Conservation (phyloP, 2,888 invertebrate genomes). For the Nasonovia ribisnigri region DNA sequence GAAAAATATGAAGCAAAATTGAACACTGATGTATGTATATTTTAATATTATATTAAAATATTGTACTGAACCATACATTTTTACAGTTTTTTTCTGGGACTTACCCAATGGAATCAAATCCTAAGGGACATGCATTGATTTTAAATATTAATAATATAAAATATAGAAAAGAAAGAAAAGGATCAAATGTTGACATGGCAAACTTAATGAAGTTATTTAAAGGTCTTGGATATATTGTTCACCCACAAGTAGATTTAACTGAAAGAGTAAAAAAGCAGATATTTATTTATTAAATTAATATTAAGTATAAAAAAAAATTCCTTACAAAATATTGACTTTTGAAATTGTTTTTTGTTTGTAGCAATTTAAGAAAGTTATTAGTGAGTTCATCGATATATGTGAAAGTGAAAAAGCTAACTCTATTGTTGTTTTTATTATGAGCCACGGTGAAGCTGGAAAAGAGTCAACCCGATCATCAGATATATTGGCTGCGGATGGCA, state of each 20-base stretch:
- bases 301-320: background rate
- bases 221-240: slow-evolving; percentile 64
- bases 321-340: background rate
- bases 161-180: slow-evolving; percentile 34
- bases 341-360: slow-evolving; percentile 43
- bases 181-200: slow-evolving; percentile 64
- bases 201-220: slow-evolving; percentile 63
- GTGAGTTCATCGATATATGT: slow-evolving; percentile 42
- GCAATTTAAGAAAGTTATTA: slow-evolving; percentile 58
- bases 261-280: slow-evolving; percentile 45
- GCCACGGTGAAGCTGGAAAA: slow-evolving; percentile 64
- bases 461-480: slow-evolving; percentile 67
- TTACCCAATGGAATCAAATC: slow-evolving; percentile 66
- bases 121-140: slow-evolving; percentile 65
- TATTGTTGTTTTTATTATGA: slow-evolving; percentile 66
- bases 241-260: slow-evolving; percentile 41
- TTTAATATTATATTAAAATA: background rate
- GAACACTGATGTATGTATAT: slow-evolving; percentile 48
- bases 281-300: background rate
- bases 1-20: slow-evolving; percentile 43
- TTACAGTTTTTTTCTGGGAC: slow-evolving; percentile 28
- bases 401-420: slow-evolving; percentile 50
- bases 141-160: slow-evolving; percentile 64
- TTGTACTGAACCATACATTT: background rate
- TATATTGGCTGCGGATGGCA: slow-evolving; percentile 69